phyloP scores from a whole-genome alignment of 2,888 invertebrate species.

The Odontothrips loti region DNA sequence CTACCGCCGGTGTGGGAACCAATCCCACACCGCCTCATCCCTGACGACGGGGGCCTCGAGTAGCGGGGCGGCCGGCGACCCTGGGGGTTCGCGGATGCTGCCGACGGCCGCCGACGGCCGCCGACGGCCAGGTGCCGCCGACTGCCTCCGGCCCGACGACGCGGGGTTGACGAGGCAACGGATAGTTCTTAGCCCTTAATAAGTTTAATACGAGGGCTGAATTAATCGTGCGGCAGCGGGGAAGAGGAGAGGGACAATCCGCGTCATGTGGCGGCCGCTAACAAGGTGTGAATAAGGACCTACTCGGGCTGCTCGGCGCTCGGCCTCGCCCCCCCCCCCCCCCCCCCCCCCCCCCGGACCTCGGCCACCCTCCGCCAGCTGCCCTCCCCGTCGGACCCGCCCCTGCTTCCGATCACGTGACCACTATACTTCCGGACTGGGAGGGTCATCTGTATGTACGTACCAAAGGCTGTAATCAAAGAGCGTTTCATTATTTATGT shows the following conservation, averaged over 20 bases:
- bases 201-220: background rate
- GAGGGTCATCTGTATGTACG: background rate
- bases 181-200: too few species aligned
- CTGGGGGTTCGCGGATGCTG: too few species aligned
- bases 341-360: background rate
- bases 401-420: background rate
- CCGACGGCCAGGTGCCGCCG: background rate
- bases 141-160: too few species aligned
- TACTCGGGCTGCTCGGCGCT: background rate
- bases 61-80: background rate
- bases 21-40: background rate
- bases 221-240: background rate
- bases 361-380: too few species aligned
- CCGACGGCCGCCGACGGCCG: too few species aligned
- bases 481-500: background rate
- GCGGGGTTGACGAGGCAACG: too few species aligned
- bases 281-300: constrained; percentile 6
- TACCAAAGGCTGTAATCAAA: background rate
- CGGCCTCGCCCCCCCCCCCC: too few species aligned
- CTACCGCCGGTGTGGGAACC: background rate
- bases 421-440: too few species aligned
- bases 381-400: too few species aligned
- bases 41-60: background rate
- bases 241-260: background rate
- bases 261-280: background rate